Evolutionary conservation across 2,888 invertebrate genomes (phyloP).

Genomic region (Parnassius mnemosyne): DNA sequence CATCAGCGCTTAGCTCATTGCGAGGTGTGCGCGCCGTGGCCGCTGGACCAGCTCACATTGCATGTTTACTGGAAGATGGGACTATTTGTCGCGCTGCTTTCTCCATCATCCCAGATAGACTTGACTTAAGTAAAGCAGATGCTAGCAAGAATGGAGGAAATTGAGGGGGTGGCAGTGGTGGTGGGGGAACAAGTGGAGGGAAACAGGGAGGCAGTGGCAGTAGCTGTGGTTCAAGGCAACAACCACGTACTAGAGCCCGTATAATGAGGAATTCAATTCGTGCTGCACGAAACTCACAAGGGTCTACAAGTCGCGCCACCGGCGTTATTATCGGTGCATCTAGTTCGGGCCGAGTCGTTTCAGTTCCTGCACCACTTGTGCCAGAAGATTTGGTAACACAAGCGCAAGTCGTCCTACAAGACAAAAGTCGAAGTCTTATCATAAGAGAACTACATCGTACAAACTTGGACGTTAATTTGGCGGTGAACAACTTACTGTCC

Average conservation of each 20-base stretch:
- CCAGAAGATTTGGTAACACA: slow-evolving; percentile 99
- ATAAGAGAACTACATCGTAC: slow-evolving; percentile 96
- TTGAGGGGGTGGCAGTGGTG: slow-evolving; percentile 74
- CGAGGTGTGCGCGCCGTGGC: slow-evolving; percentile 92
- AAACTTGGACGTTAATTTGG: slow-evolving; percentile 99
- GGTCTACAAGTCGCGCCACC: slow-evolving; percentile 86
- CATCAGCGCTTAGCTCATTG: slow-evolving; percentile 88
- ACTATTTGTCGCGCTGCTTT: slow-evolving; percentile 94
- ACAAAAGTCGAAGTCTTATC: slow-evolving; percentile 97
- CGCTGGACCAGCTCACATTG: slow-evolving; percentile 95
- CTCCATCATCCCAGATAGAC: slow-evolving; percentile 93
- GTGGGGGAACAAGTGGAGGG: slow-evolving; percentile 77
- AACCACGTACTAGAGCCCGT: slow-evolving; percentile 91
- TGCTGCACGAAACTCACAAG: slow-evolving; percentile 83
- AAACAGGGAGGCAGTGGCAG: slow-evolving; percentile 80
- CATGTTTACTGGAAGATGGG: slow-evolving; percentile 95
- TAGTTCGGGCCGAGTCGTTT: slow-evolving; percentile 89
- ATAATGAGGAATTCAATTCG: slow-evolving; percentile 90
- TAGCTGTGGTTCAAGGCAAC: slow-evolving; percentile 84
- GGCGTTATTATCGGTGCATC: slow-evolving; percentile 96
- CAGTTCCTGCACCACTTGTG: slow-evolving; percentile 96
- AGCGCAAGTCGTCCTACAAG: slow-evolving; percentile 95
- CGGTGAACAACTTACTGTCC: slow-evolving; percentile 98
- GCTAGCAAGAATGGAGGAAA: slow-evolving; percentile 77
- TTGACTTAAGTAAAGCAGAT: slow-evolving; percentile 91